Evolutionary conservation across 2,113 vertebrate species (phyloP).

Genomic region (Pachypanchax playfairii): DNA sequence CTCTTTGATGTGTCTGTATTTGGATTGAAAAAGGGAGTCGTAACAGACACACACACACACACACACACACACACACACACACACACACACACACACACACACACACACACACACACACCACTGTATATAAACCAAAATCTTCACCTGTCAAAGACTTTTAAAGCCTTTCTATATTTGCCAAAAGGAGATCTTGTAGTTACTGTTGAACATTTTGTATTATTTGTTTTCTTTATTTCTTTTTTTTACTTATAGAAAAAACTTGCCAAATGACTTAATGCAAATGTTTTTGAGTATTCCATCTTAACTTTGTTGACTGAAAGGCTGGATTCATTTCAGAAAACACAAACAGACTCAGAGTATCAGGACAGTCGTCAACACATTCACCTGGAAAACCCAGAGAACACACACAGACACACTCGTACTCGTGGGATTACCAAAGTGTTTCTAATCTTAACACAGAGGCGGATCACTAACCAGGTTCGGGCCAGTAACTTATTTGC

Average conservation of each 20-base stretch:
- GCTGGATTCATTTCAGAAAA: conserved; percentile 33
- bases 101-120: conserved; percentile 14
- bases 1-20: conserved; percentile 61
- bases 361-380: too few relatives aligned
- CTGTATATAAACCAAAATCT: conserved; percentile 73
- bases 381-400: too few relatives aligned
- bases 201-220: conserved; percentile 61
- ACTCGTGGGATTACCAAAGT: too few relatives aligned
- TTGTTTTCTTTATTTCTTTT: conserved; percentile 47
- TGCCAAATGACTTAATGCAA: conserved; percentile 77
- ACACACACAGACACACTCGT: too few relatives aligned
- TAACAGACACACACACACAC: conserved; percentile 22
- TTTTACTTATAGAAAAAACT: conserved; percentile 51
- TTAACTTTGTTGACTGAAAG: conserved; percentile 21
- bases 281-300: conserved; percentile 58
- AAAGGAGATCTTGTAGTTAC: conserved; percentile 70
- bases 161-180: conserved; percentile 76
- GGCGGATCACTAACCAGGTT: too few relatives aligned
- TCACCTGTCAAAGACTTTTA: conserved; percentile 52
- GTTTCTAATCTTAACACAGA: too few relatives aligned
- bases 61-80: conserved; percentile 14
- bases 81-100: conserved; percentile 25
- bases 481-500: too few relatives aligned
- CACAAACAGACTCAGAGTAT: not conserved
- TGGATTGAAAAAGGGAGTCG: conserved; percentile 75